phyloP scores from a whole-genome alignment of 1,140 invertebrate species.

The Lucilia cuprina region DNA sequence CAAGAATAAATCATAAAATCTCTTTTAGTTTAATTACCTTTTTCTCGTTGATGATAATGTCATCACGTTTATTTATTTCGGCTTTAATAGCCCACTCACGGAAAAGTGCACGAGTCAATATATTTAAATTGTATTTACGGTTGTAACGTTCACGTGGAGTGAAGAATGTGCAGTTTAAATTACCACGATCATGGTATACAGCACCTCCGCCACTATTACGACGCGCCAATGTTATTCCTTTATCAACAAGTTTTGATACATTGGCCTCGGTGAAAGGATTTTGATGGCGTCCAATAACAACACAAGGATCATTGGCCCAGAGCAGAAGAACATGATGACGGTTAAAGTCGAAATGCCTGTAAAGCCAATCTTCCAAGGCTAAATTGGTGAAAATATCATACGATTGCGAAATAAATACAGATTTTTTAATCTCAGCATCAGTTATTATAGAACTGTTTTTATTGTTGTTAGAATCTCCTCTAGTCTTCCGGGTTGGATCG shows the following conservation, averaged over 20 bases:
- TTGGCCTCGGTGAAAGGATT: slow-evolving; percentile 96
- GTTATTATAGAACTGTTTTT: neutral
- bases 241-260: slow-evolving; percentile 68
- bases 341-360: slow-evolving; percentile 81
- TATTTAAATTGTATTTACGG: slow-evolving; percentile 82
- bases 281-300: slow-evolving; percentile 95
- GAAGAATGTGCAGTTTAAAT: slow-evolving; percentile 92
- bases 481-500: slow-evolving; percentile 35
- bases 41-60: slow-evolving; percentile 80
- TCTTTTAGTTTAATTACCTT: slow-evolving; percentile 71
- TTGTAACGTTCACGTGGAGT: slow-evolving; percentile 80
- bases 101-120: slow-evolving; percentile 81
- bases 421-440: slow-evolving; percentile 71
- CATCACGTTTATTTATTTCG: slow-evolving; percentile 78
- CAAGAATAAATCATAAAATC: no score
- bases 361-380: slow-evolving; percentile 94
- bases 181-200: slow-evolving; percentile 94
- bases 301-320: slow-evolving; percentile 91
- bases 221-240: slow-evolving; percentile 77
- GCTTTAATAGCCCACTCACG: slow-evolving; percentile 80
- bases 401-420: slow-evolving; percentile 91
- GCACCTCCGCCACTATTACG: slow-evolving; percentile 96
- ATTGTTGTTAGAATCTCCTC: neutral
- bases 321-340: slow-evolving; percentile 85
- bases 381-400: slow-evolving; percentile 89